These are phyloP conservation scores for Gymnocephalus cernua DNA, from an alignment of 2,113 vertebrate species.

Conservation along the genomic window DNA sequence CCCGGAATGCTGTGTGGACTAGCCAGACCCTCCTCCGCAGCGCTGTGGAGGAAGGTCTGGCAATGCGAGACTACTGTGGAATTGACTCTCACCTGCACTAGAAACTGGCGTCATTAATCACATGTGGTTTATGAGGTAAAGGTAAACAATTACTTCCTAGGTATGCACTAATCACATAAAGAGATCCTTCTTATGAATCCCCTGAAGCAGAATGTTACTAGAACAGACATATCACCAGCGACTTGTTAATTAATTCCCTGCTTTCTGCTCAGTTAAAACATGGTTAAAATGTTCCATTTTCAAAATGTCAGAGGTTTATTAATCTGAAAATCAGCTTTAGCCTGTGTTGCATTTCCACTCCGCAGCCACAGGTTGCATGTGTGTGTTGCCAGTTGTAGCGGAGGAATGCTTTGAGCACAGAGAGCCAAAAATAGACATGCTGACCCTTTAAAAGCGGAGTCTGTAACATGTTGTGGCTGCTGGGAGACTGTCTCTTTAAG, in stretches of 20 bases:
- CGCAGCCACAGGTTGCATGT: slow-evolving; percentile 71
- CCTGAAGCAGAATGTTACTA: slow-evolving; percentile 14
- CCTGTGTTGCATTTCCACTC: slow-evolving; percentile 39
- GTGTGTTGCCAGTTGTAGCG: slow-evolving; percentile 40
- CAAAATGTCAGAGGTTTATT: neutral
- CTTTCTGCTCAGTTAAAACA: slow-evolving; percentile 6
- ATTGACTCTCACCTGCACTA: neutral
- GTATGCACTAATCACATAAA: slow-evolving; percentile 37
- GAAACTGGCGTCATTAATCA: slow-evolving; percentile 15
- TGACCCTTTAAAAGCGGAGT: slow-evolving; percentile 67
- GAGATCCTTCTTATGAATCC: neutral
- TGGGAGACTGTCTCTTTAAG: slow-evolving; percentile 84
- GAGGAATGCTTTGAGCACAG: slow-evolving; percentile 47
- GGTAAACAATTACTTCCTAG: slow-evolving; percentile 2
- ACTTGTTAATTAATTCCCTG: neutral
- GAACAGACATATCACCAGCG: neutral
- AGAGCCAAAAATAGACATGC: slow-evolving; percentile 79
- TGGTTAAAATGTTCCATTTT: neutral
- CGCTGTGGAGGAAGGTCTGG: too few species aligned
- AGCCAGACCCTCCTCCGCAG: too few species aligned
- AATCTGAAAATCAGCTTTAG: slow-evolving; percentile 18
- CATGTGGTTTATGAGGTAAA: slow-evolving; percentile 57
- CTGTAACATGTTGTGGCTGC: slow-evolving; percentile 71
- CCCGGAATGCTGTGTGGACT: too few species aligned
- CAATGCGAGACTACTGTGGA: neutral